phyloP scores from a whole-genome alignment of 2,113 vertebrate species.

The Sebastes fasciatus region DNA sequence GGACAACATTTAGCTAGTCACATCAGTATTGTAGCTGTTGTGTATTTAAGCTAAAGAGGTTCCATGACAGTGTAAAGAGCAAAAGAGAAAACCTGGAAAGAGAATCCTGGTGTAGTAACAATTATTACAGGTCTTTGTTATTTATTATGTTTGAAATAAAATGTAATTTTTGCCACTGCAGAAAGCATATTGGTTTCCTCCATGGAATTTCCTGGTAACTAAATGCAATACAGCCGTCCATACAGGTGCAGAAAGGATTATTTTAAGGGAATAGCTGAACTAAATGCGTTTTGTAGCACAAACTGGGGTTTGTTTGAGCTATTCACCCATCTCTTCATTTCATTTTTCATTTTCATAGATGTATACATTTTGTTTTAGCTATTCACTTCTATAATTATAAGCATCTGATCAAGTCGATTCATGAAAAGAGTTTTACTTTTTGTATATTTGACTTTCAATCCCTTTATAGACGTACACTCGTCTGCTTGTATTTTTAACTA shows the following conservation, averaged over 20 bases:
- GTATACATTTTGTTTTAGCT: too few species aligned
- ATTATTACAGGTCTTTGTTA: neutral
- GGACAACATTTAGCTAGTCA: conserved; percentile 30
- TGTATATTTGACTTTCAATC: neutral
- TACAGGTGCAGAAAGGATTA: neutral
- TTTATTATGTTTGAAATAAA: conserved; percentile 18
- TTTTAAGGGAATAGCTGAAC: neutral
- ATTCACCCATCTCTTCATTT: neutral
- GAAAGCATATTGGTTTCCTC: neutral
- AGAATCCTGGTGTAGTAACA: neutral
- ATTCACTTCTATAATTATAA: neutral
- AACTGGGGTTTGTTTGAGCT: neutral
- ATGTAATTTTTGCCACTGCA: neutral
- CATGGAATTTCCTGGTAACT: neutral
- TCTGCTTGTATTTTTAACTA: neutral
- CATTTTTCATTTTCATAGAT: neutral
- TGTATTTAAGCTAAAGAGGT: neutral
- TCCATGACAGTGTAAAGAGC: neutral
- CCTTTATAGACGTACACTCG: neutral
- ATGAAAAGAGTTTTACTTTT: neutral
- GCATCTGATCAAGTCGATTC: neutral
- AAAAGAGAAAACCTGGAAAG: neutral
- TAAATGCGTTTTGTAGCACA: neutral
- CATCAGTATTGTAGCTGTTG: conserved; percentile 25
- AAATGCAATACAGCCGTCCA: neutral